Evolutionary conservation across 2,888 invertebrate species (phyloP).

Genomic region (Erpobdella octoculata): DNA sequence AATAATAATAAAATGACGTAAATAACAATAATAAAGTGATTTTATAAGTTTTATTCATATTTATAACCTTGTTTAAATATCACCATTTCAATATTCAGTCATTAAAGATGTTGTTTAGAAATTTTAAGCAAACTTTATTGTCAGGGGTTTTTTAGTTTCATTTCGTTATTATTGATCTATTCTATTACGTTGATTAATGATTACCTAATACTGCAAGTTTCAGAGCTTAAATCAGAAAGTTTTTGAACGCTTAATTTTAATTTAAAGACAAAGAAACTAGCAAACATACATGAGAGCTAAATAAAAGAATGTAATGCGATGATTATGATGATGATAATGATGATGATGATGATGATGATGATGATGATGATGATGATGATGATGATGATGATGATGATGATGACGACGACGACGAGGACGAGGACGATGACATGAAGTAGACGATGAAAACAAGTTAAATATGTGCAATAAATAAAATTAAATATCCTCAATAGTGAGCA

Average conservation of each 20-base stretch:
- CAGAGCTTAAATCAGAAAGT: too few species aligned
- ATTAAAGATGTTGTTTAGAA: too few species aligned
- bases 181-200: too few species aligned
- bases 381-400: conserved; percentile 11
- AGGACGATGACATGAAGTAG: neutral
- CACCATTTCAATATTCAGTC: neutral
- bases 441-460: too few species aligned
- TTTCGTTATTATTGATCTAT: too few species aligned
- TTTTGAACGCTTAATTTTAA: neutral
- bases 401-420: conserved; percentile 14
- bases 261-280: neutral
- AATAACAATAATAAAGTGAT: neutral
- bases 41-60: neutral
- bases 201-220: too few species aligned
- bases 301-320: too few species aligned
- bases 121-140: too few species aligned
- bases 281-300: neutral
- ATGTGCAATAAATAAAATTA: too few species aligned
- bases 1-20: neutral
- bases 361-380: conserved; percentile 13
- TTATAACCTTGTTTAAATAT: neutral
- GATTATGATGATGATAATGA: neutral
- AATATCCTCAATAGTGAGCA: neutral
- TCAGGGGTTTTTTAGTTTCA: too few species aligned
- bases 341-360: neutral